Conservation (phyloP, 2,888 invertebrate species). For the Ichneumoninae sp. region DNA sequence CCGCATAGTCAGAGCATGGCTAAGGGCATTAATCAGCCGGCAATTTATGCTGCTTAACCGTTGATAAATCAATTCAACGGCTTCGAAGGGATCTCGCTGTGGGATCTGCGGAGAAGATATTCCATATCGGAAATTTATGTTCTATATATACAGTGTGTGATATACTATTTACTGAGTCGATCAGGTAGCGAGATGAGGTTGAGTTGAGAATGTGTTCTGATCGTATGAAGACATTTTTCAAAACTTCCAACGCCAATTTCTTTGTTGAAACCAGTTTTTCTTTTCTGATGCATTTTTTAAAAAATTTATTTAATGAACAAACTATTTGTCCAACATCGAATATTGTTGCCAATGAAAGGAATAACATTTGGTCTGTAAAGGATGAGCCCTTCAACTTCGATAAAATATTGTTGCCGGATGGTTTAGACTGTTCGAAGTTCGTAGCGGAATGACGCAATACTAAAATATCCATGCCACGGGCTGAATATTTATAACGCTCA, state of each 20-base stretch:
- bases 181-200: background rate
- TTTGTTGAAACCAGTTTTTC: background rate
- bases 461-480: background rate
- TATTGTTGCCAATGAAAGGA: background rate
- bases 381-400: background rate
- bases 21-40: conserved; percentile 74
- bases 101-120: conserved; percentile 36
- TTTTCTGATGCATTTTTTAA: background rate
- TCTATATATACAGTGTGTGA: background rate
- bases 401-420: background rate
- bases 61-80: conserved; percentile 78
- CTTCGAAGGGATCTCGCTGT: conserved; percentile 60
- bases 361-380: background rate
- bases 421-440: background rate
- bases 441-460: conserved; percentile 3
- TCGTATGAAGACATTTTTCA: background rate
- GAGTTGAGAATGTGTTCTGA: background rate
- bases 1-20: conserved; percentile 43
- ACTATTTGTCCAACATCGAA: background rate
- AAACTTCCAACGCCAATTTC: background rate
- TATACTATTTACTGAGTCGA: background rate
- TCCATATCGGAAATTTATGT: conserved; percentile 39
- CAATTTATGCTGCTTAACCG: conserved; percentile 76
- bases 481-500: background rate
- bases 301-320: background rate